A percentile compares a stretch with the other conserved stretches of the same genome.
Conservation (phyloP, 1,140 invertebrate genomes). For the Cotesia chilonis region DNA sequence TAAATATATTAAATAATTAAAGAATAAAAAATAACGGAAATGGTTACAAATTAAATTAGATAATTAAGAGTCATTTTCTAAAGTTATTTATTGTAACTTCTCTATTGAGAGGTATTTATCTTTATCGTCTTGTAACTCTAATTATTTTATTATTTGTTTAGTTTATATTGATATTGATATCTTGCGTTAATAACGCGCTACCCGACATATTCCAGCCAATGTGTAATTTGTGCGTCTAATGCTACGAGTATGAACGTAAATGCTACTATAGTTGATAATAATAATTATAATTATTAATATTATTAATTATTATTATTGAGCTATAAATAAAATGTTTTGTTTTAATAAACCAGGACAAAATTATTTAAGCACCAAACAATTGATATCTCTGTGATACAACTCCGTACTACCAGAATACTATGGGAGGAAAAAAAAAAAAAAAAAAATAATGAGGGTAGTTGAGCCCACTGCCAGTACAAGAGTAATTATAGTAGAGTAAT, state of each 20-base stretch:
- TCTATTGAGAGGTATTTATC: not conserved
- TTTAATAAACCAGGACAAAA: slow-evolving; percentile 27
- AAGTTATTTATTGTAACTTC: slow-evolving; percentile 26
- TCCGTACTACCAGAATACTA: slow-evolving; percentile 54
- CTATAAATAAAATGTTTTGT: not conserved
- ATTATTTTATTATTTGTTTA: slow-evolving; percentile 20
- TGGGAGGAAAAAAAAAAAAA: no score
- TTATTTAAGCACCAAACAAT: slow-evolving; percentile 49
- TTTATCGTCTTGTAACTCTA: not conserved
- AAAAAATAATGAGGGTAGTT: slow-evolving; percentile 44
- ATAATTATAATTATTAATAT: no score
- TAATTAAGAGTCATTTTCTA: slow-evolving; percentile 10
- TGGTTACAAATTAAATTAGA: not conserved
- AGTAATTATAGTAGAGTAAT: slow-evolving; percentile 22
- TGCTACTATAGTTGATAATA: no score
- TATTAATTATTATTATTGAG: no score
- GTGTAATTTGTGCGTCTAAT: no score
- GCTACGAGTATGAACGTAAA: no score
- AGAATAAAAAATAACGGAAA: no score
- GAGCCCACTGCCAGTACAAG: slow-evolving; percentile 59
- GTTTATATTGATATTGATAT: no score
- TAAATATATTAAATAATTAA: no score
- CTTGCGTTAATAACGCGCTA: no score
- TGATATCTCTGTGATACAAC: slow-evolving; percentile 58
- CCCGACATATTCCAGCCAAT: no score